Base-by-base conservation (phyloP, 1,140 invertebrate species). In the Grapholita molesta region DNA sequence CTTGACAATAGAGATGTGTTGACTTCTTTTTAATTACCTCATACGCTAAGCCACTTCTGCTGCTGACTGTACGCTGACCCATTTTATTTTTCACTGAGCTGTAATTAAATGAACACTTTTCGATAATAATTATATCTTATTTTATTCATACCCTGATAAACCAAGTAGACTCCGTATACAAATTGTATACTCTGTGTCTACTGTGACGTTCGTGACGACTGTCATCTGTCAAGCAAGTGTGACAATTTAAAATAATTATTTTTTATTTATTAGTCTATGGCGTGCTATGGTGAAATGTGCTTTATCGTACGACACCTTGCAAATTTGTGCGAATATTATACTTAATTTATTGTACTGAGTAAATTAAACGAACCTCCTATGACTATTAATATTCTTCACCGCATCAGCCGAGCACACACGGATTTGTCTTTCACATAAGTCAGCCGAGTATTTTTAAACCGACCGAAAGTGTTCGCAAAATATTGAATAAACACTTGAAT, bases 401-500 rank as follows among this genome's bases (percentile, higher is more conserved):
- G n/a, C 38, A 42, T 4, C n/a, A 42, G 12, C 35, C 12, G 3
- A n/a, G 4, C n/a, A 38, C n/a, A 7, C 12, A 42, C 4, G 15
- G 4, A 42, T 12, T 15, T 42, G 6, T 42, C 6, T 5, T 42
- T 42, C 38, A 6, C 15, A 42, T 42, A 42, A 42, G 12, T 42
- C 15, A 1, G 25, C 53, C 23, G n/a, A 53, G 53, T 28, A 25
- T 30, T 30, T 25, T 57, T 25, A 57, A 53, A 57, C 11, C 53
- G 53, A 24, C 25, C 53, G 24, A 12, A 24, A 28, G 53, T 25
- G 53, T 57, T 57, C 24, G 53, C 53, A 12, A 57, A 57, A 57
- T 57, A 57, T 57, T 57, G 9, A 28, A 57, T 57, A 28, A 65
- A 65, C 35, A 64, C 30, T 65, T 65, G 35, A 33, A 65, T 65